Base-by-base conservation (phyloP, 1,140 invertebrate species). In the Drosophila kohkoa region DNA sequence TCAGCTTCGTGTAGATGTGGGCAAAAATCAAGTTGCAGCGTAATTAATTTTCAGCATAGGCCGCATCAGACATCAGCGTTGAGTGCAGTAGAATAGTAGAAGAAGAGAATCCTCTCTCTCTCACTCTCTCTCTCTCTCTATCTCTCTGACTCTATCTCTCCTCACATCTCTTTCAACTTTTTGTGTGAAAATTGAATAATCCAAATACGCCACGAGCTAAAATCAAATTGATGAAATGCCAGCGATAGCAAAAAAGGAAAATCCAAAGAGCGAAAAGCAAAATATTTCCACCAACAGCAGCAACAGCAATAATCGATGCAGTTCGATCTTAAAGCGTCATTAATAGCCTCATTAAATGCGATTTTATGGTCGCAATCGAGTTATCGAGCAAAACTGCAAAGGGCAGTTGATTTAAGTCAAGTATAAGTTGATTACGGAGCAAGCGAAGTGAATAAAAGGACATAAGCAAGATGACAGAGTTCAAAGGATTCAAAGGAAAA, bases 31-130 rank as follows among this genome's bases (percentile, higher is more conserved):
- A 59, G 58, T 65, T 60, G 62, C 74, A 60, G 74, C 57, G 49
- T 76, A 76, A 76, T 72, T 76, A 76, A 76, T 72, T 76, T 76
- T 28, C 28, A 49, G 15, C 64, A 59, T 67, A 54, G 64, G 38
- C 64, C 57, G 45, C 20, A 25, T 48, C 51, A 52, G 48, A 41
- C 20, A 25, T 25, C 20, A 25, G 20, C 20, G 20, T 25, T 25
- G 20, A 25, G 20, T 25, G 20, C 20, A 25, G 3, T 25, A 25
- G 20, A 25, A 4, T 25, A 25, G 20, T 25, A 3, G 20, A 25
- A 16, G 16, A 38, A 28, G n/a, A 57, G 32, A 51, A 63, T n/a
- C 41, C 13, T n/a, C 28, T 57, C 16, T 45, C 32, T 20, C 16
- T 20, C 16, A 2, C 0, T 20, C 1, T 20, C 13, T 35, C 35